Conservation (phyloP, 2,113 vertebrate genomes). For the human (Homo sapiens) region DNA sequence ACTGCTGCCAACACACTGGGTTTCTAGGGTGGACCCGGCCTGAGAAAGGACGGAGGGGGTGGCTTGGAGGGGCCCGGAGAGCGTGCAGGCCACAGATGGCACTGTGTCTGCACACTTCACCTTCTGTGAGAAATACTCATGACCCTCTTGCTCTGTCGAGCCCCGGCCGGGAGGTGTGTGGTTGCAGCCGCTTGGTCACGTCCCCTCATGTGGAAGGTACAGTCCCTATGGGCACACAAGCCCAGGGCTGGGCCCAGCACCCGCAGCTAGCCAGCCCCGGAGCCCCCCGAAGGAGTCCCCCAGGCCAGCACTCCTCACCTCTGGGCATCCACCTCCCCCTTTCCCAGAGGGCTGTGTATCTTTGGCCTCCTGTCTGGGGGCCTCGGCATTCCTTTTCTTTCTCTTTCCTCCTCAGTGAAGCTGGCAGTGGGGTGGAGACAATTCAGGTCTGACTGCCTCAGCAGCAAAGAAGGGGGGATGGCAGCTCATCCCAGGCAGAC, state of each 20-base stretch:
- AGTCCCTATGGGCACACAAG: neutral
- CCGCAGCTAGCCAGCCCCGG: too few relatives aligned
- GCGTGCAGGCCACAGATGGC: too few relatives aligned
- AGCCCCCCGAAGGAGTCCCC: neutral
- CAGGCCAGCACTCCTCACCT: rapidly evolving
- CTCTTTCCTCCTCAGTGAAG: neutral
- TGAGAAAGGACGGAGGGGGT: rapidly evolving
- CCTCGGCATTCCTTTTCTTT: neutral
- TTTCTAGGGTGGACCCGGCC: neutral
- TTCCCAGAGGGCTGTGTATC: neutral
- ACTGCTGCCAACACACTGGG: rapidly evolving
- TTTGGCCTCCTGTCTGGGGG: neutral
- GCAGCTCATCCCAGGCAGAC: neutral
- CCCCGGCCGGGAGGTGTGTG: neutral
- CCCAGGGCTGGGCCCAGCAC: neutral
- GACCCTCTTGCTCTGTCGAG: neutral
- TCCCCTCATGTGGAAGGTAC: neutral
- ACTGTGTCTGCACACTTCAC: neutral
- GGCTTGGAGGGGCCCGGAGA: rapidly evolving
- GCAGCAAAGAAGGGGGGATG: too few relatives aligned
- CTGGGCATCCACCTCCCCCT: neutral
- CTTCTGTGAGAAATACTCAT: rapidly evolving
- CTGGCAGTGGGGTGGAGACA: neutral
- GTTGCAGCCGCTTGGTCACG: rapidly evolving
- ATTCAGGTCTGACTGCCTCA: neutral